A percentile compares a stretch with the other conserved stretches of the same genome.
Evolutionary conservation across 2,888 invertebrate species (phyloP).

Genomic region (Erpobdella octoculata): DNA sequence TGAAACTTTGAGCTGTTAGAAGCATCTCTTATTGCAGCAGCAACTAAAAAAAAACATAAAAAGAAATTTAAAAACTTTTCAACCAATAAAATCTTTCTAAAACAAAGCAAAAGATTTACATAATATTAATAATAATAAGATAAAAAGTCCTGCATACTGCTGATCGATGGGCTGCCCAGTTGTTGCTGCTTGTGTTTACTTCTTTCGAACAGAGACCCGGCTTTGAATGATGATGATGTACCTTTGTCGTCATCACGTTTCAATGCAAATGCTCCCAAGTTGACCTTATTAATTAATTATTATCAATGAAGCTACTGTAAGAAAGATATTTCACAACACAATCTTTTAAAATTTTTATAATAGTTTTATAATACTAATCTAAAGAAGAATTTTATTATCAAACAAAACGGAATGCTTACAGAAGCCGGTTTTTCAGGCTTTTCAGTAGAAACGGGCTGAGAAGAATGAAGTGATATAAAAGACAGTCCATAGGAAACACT

Average conservation of each 20-base stretch:
- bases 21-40: constrained; percentile 55
- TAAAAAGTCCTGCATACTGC: neutral
- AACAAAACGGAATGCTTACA: neutral
- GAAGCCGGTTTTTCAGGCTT: neutral
- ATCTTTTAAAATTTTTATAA: neutral
- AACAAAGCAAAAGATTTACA: neutral
- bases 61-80: neutral
- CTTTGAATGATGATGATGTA: constrained; percentile 55
- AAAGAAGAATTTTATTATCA: neutral
- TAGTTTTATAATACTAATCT: neutral
- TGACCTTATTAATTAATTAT: constrained; percentile 20
- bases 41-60: constrained; percentile 45
- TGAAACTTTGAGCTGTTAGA: constrained; percentile 42
- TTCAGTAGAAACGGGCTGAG: constrained; percentile 19
- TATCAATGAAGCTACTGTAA: neutral
- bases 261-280: constrained; percentile 46
- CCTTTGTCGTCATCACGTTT: constrained; percentile 55
- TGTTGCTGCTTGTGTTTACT: constrained; percentile 5
- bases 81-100: neutral
- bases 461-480: constrained; percentile 63
- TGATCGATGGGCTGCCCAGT: neutral
- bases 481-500: constrained; percentile 71
- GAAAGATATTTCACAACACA: neutral
- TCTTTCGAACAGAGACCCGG: constrained; percentile 55
- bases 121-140: neutral